phyloP scores from a whole-genome alignment of 2,113 vertebrate species.

The Alligator sinensis region DNA sequence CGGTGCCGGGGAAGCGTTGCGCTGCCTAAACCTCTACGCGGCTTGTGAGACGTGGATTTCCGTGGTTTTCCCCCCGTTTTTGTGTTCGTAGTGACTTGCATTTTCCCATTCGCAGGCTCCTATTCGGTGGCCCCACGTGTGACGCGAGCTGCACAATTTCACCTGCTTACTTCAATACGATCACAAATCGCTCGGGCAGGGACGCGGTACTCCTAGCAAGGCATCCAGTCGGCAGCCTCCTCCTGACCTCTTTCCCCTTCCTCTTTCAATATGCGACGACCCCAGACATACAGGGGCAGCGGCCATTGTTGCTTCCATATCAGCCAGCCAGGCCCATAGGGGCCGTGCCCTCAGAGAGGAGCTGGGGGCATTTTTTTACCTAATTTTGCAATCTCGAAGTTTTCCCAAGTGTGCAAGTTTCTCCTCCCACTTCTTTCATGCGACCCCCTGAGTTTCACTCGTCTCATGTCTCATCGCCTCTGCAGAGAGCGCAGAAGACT shows the following conservation, averaged over 20 bases:
- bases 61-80: accelerated
- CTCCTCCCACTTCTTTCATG: not conserved
- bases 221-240: not conserved
- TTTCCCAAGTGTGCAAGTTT: not conserved
- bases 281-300: not conserved
- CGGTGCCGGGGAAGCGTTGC: accelerated
- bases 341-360: not conserved
- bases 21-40: not conserved
- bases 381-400: not conserved
- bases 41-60: not conserved
- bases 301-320: not conserved
- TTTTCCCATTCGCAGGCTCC: not conserved
- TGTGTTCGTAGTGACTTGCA: accelerated
- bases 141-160: accelerated
- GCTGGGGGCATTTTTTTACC: not conserved
- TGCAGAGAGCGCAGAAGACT: not conserved
- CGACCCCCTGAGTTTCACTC: not conserved
- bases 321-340: not conserved
- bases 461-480: not conserved
- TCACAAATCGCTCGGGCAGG: not conserved
- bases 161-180: not conserved
- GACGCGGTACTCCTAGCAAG: not conserved
- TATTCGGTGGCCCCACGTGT: accelerated
- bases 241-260: not conserved
- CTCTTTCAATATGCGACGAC: no score